These are phyloP conservation scores for Stercorarius parasiticus DNA, from an alignment of 2,113 vertebrate genomes.

Conservation along the genomic window DNA sequence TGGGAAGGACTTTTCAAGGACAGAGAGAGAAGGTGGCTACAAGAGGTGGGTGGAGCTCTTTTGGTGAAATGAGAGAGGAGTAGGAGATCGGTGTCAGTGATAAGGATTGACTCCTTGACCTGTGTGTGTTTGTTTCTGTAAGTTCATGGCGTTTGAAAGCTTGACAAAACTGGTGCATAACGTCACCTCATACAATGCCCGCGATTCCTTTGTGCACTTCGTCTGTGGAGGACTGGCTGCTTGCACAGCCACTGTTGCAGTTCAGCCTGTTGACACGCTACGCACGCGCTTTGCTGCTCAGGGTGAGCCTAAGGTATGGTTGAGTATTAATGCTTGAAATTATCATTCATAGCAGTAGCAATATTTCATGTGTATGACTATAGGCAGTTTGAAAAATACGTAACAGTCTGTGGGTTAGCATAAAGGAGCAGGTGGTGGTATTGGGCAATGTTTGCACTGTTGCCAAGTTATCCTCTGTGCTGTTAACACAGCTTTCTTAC, in stretches of 20 bases:
- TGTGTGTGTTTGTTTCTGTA: neutral
- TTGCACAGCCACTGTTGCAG: conserved; percentile 81
- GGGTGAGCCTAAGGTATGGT: conserved; percentile 91
- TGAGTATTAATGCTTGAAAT: accelerated
- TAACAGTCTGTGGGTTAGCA: neutral
- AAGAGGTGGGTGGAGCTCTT: neutral
- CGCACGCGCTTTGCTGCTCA: conserved; percentile 95
- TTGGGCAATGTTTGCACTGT: neutral
- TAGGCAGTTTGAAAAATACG: neutral
- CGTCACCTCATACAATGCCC: conserved; percentile 68
- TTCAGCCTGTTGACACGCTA: conserved; percentile 91
- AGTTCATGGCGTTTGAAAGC: conserved; percentile 90
- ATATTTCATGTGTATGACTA: neutral
- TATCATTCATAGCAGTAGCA: accelerated
- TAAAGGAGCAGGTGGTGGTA: neutral
- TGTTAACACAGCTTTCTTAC: neutral
- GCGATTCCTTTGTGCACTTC: conserved; percentile 82
- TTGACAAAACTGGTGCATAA: conserved; percentile 84
- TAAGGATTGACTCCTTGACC: neutral
- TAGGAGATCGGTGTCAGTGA: neutral
- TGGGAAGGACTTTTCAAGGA: neutral
- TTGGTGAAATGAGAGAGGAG: neutral
- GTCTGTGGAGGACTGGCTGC: conserved; percentile 88
- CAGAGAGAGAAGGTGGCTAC: neutral
- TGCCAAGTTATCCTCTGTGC: neutral